These are phyloP conservation scores for Cyclina sinensis DNA, from an alignment of 1,140 invertebrate genomes.

Conservation along the genomic window DNA sequence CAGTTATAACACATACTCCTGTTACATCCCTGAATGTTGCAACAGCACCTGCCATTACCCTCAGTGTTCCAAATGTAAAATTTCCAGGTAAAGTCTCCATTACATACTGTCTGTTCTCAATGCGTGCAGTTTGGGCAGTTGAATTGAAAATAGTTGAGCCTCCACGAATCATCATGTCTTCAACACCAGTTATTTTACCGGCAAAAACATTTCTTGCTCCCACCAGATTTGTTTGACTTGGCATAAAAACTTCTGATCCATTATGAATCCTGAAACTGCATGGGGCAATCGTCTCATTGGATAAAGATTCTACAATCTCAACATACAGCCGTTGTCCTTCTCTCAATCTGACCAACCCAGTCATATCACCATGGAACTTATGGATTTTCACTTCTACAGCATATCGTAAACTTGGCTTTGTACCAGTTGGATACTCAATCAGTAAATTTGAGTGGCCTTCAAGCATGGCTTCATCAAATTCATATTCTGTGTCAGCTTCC, in stretches of 20 bases:
- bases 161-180: slow-evolving; percentile 74
- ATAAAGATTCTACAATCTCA: slow-evolving; percentile 78
- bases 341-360: slow-evolving; percentile 78
- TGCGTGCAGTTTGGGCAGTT: slow-evolving; percentile 78
- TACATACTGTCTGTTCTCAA: slow-evolving; percentile 75
- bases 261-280: slow-evolving; percentile 80
- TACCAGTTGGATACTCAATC: slow-evolving; percentile 76
- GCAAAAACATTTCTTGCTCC: slow-evolving; percentile 77
- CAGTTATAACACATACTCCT: slow-evolving; percentile 70
- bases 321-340: slow-evolving; percentile 77
- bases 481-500: slow-evolving; percentile 71
- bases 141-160: slow-evolving; percentile 76
- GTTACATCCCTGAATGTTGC: slow-evolving; percentile 76
- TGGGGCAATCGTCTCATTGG: slow-evolving; percentile 79
- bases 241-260: slow-evolving; percentile 78
- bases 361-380: slow-evolving; percentile 77
- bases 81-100: slow-evolving; percentile 76
- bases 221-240: slow-evolving; percentile 74
- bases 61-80: slow-evolving; percentile 74
- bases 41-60: slow-evolving; percentile 72
- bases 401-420: neutral
- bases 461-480: slow-evolving; percentile 79
- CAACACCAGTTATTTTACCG: slow-evolving; percentile 76
- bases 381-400: slow-evolving; percentile 75
- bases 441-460: slow-evolving; percentile 78